Percentiles rank a stretch among this genome's conserved stretches.
These are phyloP conservation scores for Tangara arthus DNA, from an alignment of 2,797 vertebrate species.

Conservation along the genomic window DNA sequence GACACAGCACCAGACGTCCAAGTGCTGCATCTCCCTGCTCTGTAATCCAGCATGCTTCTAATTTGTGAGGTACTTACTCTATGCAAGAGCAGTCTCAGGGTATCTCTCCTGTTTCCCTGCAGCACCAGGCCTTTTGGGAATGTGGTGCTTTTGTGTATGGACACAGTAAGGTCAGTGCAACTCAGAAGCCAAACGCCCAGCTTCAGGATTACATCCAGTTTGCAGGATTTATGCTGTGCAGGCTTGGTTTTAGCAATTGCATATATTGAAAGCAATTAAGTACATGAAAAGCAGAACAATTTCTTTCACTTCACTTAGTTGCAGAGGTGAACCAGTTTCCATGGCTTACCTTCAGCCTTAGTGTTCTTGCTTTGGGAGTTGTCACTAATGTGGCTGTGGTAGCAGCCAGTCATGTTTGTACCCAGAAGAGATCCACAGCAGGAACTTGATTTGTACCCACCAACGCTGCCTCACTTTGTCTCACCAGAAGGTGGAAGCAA, in stretches of 20 bases:
- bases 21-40: neutral
- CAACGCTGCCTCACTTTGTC: neutral
- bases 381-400: neutral
- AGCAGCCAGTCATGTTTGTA: neutral
- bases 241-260: neutral
- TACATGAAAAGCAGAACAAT: constrained; percentile 11
- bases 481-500: neutral
- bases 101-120: neutral
- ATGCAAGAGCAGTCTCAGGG: neutral
- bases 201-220: neutral
- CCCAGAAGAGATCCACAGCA: neutral
- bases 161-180: neutral
- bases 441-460: neutral
- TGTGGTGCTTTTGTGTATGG: neutral
- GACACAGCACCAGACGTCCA: neutral
- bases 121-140: neutral
- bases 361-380: neutral
- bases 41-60: neutral
- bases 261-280: neutral
- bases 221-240: neutral
- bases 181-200: neutral
- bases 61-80: neutral
- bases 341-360: neutral
- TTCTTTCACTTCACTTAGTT: neutral
- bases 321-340: neutral